Percentiles rank a stretch among this genome's conserved stretches.
Evolutionary conservation across 2,888 invertebrate genomes (phyloP).

Genomic region (Onchidella celtica): DNA sequence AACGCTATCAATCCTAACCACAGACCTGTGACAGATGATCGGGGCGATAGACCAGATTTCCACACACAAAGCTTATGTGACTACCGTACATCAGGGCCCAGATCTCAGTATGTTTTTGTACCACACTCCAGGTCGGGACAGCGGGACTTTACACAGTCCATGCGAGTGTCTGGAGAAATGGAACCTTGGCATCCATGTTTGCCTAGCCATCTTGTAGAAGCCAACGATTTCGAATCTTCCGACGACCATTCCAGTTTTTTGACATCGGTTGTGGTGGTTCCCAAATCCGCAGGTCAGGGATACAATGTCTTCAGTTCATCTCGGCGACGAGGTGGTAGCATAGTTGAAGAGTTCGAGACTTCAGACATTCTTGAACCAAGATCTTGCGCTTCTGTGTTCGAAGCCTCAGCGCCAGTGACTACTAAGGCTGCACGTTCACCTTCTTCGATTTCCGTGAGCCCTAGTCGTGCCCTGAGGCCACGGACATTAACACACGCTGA

Average conservation of each 20-base stretch:
- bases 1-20: neutral
- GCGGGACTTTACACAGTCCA: constrained; percentile 25
- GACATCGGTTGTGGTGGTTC: constrained; percentile 18
- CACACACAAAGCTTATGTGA: no score
- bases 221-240: neutral
- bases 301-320: constrained; percentile 16
- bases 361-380: neutral
- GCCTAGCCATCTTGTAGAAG: neutral
- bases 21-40: no score
- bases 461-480: neutral
- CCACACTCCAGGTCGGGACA: constrained; percentile 10
- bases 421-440: no score
- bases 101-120: no score
- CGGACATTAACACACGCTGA: neutral
- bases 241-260: constrained; percentile 5
- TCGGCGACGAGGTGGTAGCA: no score
- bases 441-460: no score
- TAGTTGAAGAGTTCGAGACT: neutral
- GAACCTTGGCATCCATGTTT: no score
- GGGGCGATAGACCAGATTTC: no score
- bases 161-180: neutral
- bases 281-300: neutral
- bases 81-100: no score
- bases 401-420: neutral
- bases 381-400: neutral